Base-by-base conservation (phyloP, 2,888 invertebrate genomes). In the Epsilonema sp. region DNA sequence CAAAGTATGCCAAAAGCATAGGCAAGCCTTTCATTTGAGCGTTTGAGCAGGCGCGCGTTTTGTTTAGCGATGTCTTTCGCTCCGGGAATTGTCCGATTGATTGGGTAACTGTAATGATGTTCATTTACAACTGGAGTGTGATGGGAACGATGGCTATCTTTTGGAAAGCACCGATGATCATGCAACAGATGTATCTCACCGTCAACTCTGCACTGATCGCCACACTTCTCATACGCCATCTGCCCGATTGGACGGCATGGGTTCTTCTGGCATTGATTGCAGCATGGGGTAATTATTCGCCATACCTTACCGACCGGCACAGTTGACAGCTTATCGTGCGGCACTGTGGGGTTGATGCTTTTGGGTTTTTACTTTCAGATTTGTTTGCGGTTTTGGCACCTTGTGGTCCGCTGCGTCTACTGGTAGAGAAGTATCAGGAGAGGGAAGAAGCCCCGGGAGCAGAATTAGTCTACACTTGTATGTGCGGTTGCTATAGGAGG, bases 361-460 rank as follows among this genome's bases (percentile, higher is more conserved):
- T n/a, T n/a, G n/a, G n/a, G n/a, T n/a, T n/a, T n/a, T n/a, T n/a
- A n/a, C 8, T 31, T 39, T 39, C n/a, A 39, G 39, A 39, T 39
- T 19, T 39, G 39, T 39, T 39, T 39, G 39, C 39, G 8, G 39
- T 39, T 8, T 39, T 39, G 22, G 39, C 39, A 11, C 39, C 39
- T 20, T 39, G 21, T 20, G 39, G 39, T n/a, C 39, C 39, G 8
- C 22, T 39, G 22, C n/a, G 39, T 11, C 39, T 39, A 19, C 8
- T 39, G 39, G 22, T 39, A 19, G 22, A 31, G 16, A 31, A 31
- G 31, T 8, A 8, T 31, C 31, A 31, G 31, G 31, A 31, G 16
- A 31, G 8, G 31, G 8, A 31, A 8, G 31, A 31, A 16, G 16
- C 8, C 8, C 31, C 16, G 31, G 31, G 31, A 31, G 16, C 8